phyloP scores from a whole-genome alignment of 2,888 invertebrate genomes.

The Cryptocheilus praepositus region DNA sequence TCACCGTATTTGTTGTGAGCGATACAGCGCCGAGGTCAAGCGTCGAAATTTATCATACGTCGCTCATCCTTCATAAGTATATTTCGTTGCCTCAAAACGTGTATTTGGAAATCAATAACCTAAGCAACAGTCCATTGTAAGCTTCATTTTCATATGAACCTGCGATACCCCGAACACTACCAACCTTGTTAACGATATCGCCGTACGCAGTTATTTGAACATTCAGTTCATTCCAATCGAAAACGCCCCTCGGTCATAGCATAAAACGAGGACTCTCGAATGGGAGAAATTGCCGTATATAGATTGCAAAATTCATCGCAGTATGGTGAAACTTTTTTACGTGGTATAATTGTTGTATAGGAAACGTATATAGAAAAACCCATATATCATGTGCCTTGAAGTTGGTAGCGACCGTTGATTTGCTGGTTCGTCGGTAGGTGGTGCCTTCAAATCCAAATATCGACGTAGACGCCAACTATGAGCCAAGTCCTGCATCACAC shows the following conservation, averaged over 20 bases:
- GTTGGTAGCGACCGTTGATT: constrained; percentile 39
- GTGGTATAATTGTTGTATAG: background rate
- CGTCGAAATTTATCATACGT: constrained; percentile 8
- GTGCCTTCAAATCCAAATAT: background rate
- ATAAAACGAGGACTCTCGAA: background rate
- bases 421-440: constrained; percentile 30
- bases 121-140: constrained; percentile 37
- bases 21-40: background rate
- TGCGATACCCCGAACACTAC: constrained; percentile 33
- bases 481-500: background rate
- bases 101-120: constrained; percentile 52
- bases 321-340: too few relatives aligned
- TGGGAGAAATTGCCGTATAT: background rate
- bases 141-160: constrained; percentile 22
- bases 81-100: constrained; percentile 25
- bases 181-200: constrained; percentile 42
- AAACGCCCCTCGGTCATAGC: background rate
- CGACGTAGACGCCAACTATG: constrained; percentile 33
- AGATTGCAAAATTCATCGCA: background rate
- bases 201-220: constrained; percentile 32
- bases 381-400: constrained; percentile 15
- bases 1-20: too few relatives aligned
- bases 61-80: constrained; percentile 10
- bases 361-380: background rate
- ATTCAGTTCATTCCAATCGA: constrained; percentile 9